A percentile compares a stretch with the other conserved stretches of the same genome.
phyloP scores from a whole-genome alignment of 2,888 invertebrate species.

The Drosophila merina region DNA sequence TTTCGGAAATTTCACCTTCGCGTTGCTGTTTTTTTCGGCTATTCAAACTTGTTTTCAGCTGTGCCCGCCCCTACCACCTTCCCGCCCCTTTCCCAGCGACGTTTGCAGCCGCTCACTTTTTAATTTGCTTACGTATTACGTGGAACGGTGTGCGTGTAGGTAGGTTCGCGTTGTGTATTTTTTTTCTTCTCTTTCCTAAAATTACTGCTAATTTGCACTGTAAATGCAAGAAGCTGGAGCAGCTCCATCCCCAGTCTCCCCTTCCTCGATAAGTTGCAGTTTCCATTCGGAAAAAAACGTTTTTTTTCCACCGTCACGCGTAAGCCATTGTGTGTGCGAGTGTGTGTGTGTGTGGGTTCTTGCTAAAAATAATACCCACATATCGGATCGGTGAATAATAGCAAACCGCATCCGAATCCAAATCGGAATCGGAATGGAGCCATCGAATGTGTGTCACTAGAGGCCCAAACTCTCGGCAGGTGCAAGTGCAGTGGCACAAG shows the following conservation, averaged over 20 bases:
- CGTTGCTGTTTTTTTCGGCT: constrained; percentile 74
- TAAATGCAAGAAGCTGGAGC: constrained; percentile 49
- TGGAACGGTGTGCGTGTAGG: constrained; percentile 64
- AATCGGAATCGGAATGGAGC: constrained; percentile 53
- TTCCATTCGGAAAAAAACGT: constrained; percentile 45
- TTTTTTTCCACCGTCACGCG: constrained; percentile 15
- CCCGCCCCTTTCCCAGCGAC: constrained; percentile 7
- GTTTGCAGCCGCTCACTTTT: constrained; percentile 73
- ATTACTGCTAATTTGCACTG: constrained; percentile 72
- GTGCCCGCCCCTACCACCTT: constrained; percentile 57
- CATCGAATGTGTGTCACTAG: constrained; percentile 72
- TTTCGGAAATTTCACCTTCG: constrained; percentile 76
- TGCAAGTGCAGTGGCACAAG: constrained; percentile 70
- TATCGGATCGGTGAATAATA: constrained; percentile 42
- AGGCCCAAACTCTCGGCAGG: constrained; percentile 59
- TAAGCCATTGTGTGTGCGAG: constrained; percentile 55
- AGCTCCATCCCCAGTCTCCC: no score
- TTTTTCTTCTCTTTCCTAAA: constrained; percentile 38
- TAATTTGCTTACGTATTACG: constrained; percentile 78
- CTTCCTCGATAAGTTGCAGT: neutral
- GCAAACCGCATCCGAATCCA: constrained; percentile 51
- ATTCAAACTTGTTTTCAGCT: constrained; percentile 77
- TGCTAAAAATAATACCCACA: constrained; percentile 31
- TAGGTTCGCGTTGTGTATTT: constrained; percentile 12
- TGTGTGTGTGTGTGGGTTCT: constrained; percentile 20